Base-by-base conservation (phyloP, 2,888 invertebrate species). In the Prosopocoilus inquinatus region DNA sequence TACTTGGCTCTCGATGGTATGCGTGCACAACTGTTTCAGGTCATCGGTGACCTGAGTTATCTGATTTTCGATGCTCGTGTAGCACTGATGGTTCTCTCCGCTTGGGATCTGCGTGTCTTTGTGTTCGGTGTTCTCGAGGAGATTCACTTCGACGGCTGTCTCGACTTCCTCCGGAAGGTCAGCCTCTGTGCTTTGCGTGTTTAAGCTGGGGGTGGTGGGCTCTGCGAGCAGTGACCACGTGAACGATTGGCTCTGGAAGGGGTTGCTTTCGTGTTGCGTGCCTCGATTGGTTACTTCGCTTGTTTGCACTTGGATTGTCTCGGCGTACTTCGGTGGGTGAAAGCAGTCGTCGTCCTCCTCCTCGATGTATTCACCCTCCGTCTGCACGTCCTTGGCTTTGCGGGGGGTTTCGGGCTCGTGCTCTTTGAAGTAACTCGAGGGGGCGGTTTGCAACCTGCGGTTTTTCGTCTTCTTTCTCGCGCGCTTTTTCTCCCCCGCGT, bases 61-160 rank as follows among this genome's bases (percentile, higher is more conserved):
- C 15, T 36, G 36, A 7, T 36, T 39, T 3, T 36, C 13, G 9
- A 12, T 52, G 12, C 36, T 13, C 1, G 12, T 38, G 49, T 53
- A 49, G 5, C 45, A 57, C 8, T 33, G 32, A 28, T 57, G 52
- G 12, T 43, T 45, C 7, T 12, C 15, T 3, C 47, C 46, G 35
- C 50, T 47, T 4, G 55, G 55, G n/a, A 41, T 33, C 35, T 55
- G 55, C 0, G 55, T 55, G n/a, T 32, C 38, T 20, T 46, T 13
- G 15, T 55, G 28, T n/a, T 12, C 34, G 12, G 38, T 38, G 9
- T 45, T 33, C 7, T 46, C 32, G 16, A 11, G n/a, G 3, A 34
- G 44, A 9, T 35, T 32, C 11, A 35, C 44, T 7, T 15, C 35
- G 5, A 11, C n/a, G 11, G 12, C 12, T 8, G 2, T 9, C 1